Percentiles rank a stretch among this genome's conserved stretches.
Conservation (phyloP, 23 tunicate species). For the Corella eumyota region DNA sequence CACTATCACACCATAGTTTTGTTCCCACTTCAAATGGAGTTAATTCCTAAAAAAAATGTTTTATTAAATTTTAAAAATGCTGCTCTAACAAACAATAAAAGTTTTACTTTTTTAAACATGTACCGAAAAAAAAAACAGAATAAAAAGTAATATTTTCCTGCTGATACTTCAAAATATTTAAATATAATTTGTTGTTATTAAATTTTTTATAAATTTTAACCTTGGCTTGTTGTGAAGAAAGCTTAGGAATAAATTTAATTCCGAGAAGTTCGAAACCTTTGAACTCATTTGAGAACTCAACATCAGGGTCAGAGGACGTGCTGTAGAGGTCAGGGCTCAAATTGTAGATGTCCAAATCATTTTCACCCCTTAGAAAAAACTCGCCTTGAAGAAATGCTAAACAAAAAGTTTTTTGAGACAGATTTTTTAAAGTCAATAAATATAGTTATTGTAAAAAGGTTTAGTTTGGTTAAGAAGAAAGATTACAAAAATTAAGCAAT, state of each 20-base stretch:
- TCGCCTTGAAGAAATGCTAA: slow-evolving; percentile 50
- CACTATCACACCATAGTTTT: slow-evolving; percentile 32
- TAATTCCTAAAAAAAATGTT: slow-evolving; percentile 28
- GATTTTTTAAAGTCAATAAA: too few species aligned
- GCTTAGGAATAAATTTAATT: slow-evolving; percentile 28
- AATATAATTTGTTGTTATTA: background rate
- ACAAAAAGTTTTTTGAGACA: too few species aligned
- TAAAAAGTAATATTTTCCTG: background rate
- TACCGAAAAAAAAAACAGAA: background rate
- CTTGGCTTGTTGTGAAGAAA: slow-evolving; percentile 30
- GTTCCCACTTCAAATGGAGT: slow-evolving; percentile 76
- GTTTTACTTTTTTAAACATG: background rate
- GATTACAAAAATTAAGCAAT: too few species aligned
- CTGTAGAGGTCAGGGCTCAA: too few species aligned
- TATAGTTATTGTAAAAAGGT: too few species aligned
- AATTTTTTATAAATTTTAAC: slow-evolving; percentile 8
- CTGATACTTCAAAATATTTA: background rate
- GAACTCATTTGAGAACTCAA: slow-evolving; percentile 16
- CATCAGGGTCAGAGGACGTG: slow-evolving; percentile 12
- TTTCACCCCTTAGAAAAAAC: slow-evolving; percentile 9
- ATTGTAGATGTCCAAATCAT: background rate
- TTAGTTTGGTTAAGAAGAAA: too few species aligned
- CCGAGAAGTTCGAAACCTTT: slow-evolving; percentile 67
- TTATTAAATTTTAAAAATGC: background rate
- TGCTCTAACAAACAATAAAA: background rate